Conservation (phyloP, 2,113 vertebrate genomes). For the Hippotragus niger region DNA sequence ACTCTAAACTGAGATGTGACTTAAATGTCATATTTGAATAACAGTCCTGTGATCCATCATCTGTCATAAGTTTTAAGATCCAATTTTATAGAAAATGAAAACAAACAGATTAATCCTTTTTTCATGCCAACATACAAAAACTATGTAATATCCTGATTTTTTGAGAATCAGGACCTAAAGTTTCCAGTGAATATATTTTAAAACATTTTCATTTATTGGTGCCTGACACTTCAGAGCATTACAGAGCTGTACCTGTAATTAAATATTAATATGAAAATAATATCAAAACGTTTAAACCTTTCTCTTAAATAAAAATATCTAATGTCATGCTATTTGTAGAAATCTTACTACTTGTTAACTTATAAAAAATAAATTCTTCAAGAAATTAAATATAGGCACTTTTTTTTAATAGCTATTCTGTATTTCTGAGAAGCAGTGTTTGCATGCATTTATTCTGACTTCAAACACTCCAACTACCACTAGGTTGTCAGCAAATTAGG, state of each 20-base stretch:
- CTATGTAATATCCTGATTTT: neutral
- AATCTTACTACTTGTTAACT: neutral
- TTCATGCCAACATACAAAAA: neutral
- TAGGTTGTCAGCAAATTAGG: neutral
- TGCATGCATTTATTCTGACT: neutral
- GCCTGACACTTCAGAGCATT: neutral
- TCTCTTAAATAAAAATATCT: neutral
- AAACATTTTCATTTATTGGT: neutral
- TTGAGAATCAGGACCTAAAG: neutral
- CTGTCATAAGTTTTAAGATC: constrained; percentile 21
- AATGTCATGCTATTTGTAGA: neutral
- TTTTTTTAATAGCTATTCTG: neutral
- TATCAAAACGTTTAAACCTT: neutral
- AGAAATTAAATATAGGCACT: neutral
- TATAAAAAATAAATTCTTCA: neutral
- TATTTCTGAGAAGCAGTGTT: neutral
- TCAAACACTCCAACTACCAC: neutral
- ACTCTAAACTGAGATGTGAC: constrained; percentile 53
- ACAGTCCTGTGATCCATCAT: constrained; percentile 37
- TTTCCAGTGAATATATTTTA: neutral
- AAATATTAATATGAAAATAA: neutral
- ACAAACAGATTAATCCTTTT: constrained; percentile 43
- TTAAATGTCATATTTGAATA: constrained; percentile 63
- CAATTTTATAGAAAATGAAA: constrained; percentile 55
- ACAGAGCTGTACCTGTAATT: neutral